A percentile compares a stretch with the other conserved stretches of the same genome.
phyloP scores from a whole-genome alignment of 2,113 vertebrate genomes.

The Mustelus asterias region DNA sequence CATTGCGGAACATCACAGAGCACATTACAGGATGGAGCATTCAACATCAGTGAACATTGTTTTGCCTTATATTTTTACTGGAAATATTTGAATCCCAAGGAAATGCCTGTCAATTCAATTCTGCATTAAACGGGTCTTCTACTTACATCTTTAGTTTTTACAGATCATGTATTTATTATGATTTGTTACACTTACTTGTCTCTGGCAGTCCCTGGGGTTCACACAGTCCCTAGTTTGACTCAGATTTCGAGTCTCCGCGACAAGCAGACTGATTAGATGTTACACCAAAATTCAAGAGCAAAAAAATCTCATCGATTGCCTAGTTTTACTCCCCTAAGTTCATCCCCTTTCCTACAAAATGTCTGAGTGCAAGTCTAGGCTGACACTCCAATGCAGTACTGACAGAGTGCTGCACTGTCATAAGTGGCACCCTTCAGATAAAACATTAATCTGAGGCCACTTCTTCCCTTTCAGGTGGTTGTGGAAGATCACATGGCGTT shows the following conservation, averaged over 20 bases:
- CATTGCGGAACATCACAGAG: not conserved
- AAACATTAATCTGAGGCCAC: no score
- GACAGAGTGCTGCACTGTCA: no score
- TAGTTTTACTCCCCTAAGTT: not conserved
- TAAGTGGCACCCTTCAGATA: no score
- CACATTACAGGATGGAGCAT: not conserved
- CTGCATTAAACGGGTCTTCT: not conserved
- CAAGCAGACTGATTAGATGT: not conserved
- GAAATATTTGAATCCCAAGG: not conserved
- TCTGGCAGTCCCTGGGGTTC: not conserved
- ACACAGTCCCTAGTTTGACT: not conserved
- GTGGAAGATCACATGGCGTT: no score
- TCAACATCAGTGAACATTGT: not conserved
- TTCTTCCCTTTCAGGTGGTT: no score
- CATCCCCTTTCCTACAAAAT: not conserved
- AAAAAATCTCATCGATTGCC: not conserved
- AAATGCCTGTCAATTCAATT: not conserved
- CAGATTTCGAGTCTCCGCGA: not conserved
- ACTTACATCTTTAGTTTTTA: not conserved
- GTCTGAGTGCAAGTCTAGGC: no score
- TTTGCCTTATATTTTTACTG: not conserved
- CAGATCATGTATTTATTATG: not conserved
- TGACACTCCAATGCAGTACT: no score
- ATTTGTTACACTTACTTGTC: not conserved
- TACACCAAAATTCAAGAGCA: not conserved